phyloP scores from a whole-genome alignment of 2,888 invertebrate genomes.

The Octonoba sinensis region DNA sequence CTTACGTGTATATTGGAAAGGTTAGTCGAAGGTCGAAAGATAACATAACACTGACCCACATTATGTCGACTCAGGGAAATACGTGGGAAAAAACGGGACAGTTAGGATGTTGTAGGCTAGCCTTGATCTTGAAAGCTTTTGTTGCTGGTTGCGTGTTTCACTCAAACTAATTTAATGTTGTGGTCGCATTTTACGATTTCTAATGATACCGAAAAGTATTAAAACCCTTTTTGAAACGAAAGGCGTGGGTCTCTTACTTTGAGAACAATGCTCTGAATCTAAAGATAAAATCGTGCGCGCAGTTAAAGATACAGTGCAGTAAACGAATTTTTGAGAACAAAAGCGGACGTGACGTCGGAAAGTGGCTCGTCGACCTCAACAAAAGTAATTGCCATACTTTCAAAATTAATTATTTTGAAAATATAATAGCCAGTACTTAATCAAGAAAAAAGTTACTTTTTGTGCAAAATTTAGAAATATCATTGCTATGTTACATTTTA shows the following conservation, averaged over 20 bases:
- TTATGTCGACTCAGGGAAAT: constrained; percentile 13
- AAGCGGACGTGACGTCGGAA: too few relatives aligned
- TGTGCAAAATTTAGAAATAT: too few relatives aligned
- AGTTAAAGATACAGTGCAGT: too few relatives aligned
- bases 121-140: constrained; percentile 47
- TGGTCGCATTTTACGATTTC: neutral
- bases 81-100: constrained; percentile 52
- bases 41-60: constrained; percentile 42
- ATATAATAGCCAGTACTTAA: too few relatives aligned
- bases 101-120: constrained; percentile 23
- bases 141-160: neutral
- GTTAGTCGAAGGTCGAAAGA: neutral
- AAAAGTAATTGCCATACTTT: too few relatives aligned
- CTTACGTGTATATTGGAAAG: too few relatives aligned
- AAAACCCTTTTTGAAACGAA: neutral
- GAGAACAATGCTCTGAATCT: constrained; percentile 21
- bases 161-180: constrained; percentile 12
- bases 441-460: too few relatives aligned
- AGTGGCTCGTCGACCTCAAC: too few relatives aligned
- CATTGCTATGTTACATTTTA: too few relatives aligned
- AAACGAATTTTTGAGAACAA: too few relatives aligned
- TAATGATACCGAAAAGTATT: neutral
- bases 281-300: too few relatives aligned
- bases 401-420: too few relatives aligned
- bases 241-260: constrained; percentile 19